Evolutionary conservation across 1,140 invertebrate species (phyloP).

Genomic region (Calephelis nemesis): DNA sequence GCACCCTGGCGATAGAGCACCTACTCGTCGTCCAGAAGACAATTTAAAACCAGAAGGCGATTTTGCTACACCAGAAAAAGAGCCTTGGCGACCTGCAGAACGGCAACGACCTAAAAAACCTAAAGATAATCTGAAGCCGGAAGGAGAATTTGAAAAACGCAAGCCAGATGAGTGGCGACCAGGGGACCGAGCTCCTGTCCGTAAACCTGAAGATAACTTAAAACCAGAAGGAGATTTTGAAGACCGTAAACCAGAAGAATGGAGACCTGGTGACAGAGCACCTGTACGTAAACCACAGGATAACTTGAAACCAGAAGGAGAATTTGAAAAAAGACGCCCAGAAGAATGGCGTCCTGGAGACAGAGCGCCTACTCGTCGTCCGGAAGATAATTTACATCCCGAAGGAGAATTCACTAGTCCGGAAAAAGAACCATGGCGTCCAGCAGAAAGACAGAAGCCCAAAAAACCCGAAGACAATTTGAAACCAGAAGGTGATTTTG

Average conservation of each 20-base stretch:
- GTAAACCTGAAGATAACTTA: slow-evolving; percentile 37
- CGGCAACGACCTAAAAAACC: slow-evolving; percentile 5
- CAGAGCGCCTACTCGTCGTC: slow-evolving; percentile 53
- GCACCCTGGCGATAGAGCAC: slow-evolving; percentile 75
- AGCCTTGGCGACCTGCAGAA: too few relatives aligned
- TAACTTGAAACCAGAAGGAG: slow-evolving; percentile 83
- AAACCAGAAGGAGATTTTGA: too few relatives aligned
- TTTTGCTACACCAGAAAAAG: slow-evolving; percentile 61
- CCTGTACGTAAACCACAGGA: slow-evolving; percentile 54
- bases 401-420: slow-evolving; percentile 80
- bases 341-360: slow-evolving; percentile 69
- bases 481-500: slow-evolving; percentile 73
- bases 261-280: slow-evolving; percentile 21
- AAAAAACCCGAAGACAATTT: slow-evolving; percentile 80
- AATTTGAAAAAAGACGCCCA: slow-evolving; percentile 79
- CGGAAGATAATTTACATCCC: slow-evolving; percentile 80
- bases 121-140: slow-evolving; percentile 55
- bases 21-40: slow-evolving; percentile 51
- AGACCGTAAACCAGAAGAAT: too few relatives aligned
- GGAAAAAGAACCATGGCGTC: slow-evolving; percentile 71
- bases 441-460: slow-evolving; percentile 78
- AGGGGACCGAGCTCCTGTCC: slow-evolving; percentile 81
- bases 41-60: slow-evolving; percentile 73
- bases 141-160: slow-evolving; percentile 84
- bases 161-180: slow-evolving; percentile 84